A percentile compares a stretch with the other conserved stretches of the same genome.
Evolutionary conservation across 1,140 invertebrate genomes (phyloP).

Genomic region (Pomacea maculata): DNA sequence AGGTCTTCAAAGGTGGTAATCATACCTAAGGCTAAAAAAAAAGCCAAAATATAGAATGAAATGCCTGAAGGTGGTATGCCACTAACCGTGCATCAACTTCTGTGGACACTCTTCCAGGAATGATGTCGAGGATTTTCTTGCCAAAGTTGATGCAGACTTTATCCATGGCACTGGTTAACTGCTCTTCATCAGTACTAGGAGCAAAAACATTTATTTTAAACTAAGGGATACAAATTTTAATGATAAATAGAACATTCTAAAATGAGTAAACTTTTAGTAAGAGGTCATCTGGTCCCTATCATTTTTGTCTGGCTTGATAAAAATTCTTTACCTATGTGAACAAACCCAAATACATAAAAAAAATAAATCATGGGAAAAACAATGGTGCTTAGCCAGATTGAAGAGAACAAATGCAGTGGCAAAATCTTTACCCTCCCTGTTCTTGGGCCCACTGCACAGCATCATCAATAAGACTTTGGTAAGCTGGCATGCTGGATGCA

Average conservation of each 20-base stretch:
- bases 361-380: too few relatives aligned
- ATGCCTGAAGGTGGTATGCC: background rate
- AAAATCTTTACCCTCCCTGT: conserved; percentile 69
- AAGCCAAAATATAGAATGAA: background rate
- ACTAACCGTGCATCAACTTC: conserved; percentile 94
- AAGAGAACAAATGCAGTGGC: too few relatives aligned
- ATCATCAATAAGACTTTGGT: conserved; percentile 86
- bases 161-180: conserved; percentile 82
- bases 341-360: too few relatives aligned
- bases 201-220: conserved; percentile 24
- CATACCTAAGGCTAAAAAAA: background rate
- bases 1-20: too few relatives aligned
- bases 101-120: conserved; percentile 97
- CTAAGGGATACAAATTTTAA: background rate
- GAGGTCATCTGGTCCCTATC: too few relatives aligned
- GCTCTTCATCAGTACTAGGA: conserved; percentile 72
- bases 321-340: too few relatives aligned
- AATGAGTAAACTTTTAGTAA: background rate
- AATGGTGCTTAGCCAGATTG: too few relatives aligned
- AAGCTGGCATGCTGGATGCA: conserved; percentile 91
- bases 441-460: conserved; percentile 88
- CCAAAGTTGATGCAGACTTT: conserved; percentile 96
- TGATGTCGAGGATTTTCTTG: conserved; percentile 95
- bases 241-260: background rate
- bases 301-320: too few relatives aligned